Conservation (phyloP, 2,797 vertebrate genomes). For the Peromyscus eremicus region DNA sequence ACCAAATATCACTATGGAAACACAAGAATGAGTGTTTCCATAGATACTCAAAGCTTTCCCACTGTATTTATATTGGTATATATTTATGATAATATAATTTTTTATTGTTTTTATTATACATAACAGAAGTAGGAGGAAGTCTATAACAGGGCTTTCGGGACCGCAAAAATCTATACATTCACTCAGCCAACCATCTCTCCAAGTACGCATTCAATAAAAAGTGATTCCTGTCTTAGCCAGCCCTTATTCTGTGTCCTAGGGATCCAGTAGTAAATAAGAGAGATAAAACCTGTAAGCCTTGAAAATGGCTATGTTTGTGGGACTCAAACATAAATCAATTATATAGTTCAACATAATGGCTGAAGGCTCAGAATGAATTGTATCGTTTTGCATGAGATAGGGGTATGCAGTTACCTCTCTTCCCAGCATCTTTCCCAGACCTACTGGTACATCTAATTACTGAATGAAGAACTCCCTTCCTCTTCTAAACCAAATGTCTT, state of each 20-base stretch:
- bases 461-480: neutral
- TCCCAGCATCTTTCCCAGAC: neutral
- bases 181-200: neutral
- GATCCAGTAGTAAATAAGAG: neutral
- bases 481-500: neutral
- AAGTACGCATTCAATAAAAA: neutral
- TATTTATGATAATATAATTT: neutral
- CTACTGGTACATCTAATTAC: neutral
- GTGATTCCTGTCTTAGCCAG: neutral
- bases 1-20: conserved; percentile 61
- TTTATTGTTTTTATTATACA: conserved; percentile 29
- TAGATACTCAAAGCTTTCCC: neutral
- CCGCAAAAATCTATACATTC: neutral
- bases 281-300: neutral
- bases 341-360: neutral
- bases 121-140: neutral
- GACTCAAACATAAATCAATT: conserved; percentile 42
- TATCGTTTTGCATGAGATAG: neutral
- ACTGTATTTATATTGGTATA: neutral
- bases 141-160: neutral
- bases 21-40: conserved; percentile 47
- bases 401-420: neutral
- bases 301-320: neutral
- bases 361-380: conserved; percentile 27
- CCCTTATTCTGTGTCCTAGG: neutral